Evolutionary conservation across 2,888 invertebrate species (phyloP).

Genomic region (Parnassius orleans): DNA sequence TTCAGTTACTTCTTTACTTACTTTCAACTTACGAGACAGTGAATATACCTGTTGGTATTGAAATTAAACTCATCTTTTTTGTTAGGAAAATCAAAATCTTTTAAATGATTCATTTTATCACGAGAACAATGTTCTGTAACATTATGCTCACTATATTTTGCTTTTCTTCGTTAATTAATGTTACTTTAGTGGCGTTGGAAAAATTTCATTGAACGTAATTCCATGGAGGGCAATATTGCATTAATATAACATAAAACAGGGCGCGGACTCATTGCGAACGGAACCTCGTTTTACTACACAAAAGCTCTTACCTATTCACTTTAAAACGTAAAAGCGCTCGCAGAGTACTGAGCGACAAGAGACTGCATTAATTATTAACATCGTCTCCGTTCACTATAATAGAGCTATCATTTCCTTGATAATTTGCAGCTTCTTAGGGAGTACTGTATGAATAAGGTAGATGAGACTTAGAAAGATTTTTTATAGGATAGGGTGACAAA

Average conservation of each 20-base stretch:
- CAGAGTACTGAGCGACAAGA: constrained; percentile 39
- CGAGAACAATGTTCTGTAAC: too few species aligned
- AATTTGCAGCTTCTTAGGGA: constrained; percentile 16
- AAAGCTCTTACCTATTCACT: constrained; percentile 63
- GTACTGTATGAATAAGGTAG: not conserved
- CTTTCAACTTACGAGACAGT: too few species aligned
- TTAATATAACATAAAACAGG: constrained; percentile 44
- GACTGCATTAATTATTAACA: constrained; percentile 24
- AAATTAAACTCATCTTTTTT: too few species aligned
- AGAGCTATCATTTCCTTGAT: constrained; percentile 21
- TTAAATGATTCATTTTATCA: too few species aligned
- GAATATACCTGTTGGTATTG: too few species aligned
- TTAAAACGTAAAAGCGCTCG: constrained; percentile 60
- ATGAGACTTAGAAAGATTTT: constrained; percentile 6
- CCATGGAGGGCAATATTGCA: constrained; percentile 32
- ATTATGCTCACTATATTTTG: too few species aligned
- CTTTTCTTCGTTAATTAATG: too few species aligned
- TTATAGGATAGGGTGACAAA: too few species aligned
- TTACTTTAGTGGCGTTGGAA: not conserved
- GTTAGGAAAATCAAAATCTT: too few species aligned
- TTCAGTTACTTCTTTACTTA: too few species aligned
- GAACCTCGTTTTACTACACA: constrained; percentile 58
- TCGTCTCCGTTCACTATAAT: constrained; percentile 12
- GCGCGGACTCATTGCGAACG: constrained; percentile 51
- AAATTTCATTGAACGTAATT: constrained; percentile 1